A percentile compares a stretch with the other conserved stretches of the same genome.
Conservation (phyloP, 2,797 vertebrate species). For the Paedocypris micromegethes region DNA sequence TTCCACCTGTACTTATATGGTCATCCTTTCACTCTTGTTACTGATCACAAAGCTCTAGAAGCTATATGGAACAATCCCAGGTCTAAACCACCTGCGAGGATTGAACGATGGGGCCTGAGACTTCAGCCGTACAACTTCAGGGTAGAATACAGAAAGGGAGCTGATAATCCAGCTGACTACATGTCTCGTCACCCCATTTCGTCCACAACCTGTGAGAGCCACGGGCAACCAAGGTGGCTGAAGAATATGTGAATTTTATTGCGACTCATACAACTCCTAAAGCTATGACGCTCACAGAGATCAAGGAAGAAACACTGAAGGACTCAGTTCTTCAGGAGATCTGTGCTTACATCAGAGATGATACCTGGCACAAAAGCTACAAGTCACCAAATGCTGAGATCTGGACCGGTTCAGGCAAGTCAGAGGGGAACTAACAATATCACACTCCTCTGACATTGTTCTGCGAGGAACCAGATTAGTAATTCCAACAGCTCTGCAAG, state of each 20-base stretch:
- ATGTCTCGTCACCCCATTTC: not conserved
- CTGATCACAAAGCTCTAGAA: conserved; percentile 1
- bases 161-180: not conserved
- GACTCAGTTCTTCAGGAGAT: conserved; percentile 1
- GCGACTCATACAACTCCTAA: conserved; percentile 14
- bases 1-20: not conserved
- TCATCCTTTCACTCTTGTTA: not conserved
- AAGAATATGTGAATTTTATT: conserved; percentile 44
- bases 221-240: conserved; percentile 32
- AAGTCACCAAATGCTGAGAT: not conserved
- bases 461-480: not conserved
- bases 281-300: conserved; percentile 28
- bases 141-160: not conserved
- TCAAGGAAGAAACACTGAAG: conserved; percentile 17
- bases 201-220: not conserved
- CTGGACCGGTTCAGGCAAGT: not conserved
- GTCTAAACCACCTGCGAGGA: not conserved
- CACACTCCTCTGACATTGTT: not conserved
- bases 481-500: not conserved
- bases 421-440: not conserved
- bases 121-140: not conserved
- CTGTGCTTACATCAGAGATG: not conserved
- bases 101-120: not conserved
- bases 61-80: not conserved
- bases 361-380: not conserved